Conservation (phyloP, 1,140 invertebrate genomes). For the Diprion similis region DNA sequence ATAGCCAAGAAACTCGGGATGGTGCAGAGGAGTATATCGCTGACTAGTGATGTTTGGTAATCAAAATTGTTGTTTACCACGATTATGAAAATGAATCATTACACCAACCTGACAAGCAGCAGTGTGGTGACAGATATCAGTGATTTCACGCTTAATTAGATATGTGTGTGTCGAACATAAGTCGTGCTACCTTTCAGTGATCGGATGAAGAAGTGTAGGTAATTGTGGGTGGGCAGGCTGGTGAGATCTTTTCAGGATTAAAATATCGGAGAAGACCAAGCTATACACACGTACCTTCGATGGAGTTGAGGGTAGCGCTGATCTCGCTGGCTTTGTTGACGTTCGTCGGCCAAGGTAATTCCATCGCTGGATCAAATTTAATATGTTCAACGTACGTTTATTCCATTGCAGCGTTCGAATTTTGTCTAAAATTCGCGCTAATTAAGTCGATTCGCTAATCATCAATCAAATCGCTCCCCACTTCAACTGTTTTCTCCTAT, state of each 20-base stretch:
- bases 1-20: background rate
- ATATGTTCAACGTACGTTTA: background rate
- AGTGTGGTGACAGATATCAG: background rate
- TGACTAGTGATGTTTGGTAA: background rate
- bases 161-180: background rate
- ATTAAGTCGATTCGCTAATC: background rate
- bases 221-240: constrained; percentile 1
- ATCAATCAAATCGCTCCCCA: background rate
- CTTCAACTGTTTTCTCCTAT: background rate
- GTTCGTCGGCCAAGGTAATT: constrained; percentile 37
- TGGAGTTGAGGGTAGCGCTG: constrained; percentile 40
- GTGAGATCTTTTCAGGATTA: background rate
- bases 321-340: constrained; percentile 42
- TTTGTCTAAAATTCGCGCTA: background rate
- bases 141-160: background rate
- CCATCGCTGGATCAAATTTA: background rate
- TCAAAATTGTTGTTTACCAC: background rate
- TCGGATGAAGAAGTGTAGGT: background rate
- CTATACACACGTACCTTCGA: constrained; percentile 33
- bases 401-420: constrained; percentile 3
- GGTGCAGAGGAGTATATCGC: background rate
- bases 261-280: background rate
- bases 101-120: background rate
- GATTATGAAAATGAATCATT: background rate
- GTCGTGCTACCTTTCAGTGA: background rate